A percentile compares a stretch with the other conserved stretches of the same genome.
These are phyloP conservation scores for Urechis unicinctus DNA, from an alignment of 2,888 invertebrate species.

Conservation along the genomic window DNA sequence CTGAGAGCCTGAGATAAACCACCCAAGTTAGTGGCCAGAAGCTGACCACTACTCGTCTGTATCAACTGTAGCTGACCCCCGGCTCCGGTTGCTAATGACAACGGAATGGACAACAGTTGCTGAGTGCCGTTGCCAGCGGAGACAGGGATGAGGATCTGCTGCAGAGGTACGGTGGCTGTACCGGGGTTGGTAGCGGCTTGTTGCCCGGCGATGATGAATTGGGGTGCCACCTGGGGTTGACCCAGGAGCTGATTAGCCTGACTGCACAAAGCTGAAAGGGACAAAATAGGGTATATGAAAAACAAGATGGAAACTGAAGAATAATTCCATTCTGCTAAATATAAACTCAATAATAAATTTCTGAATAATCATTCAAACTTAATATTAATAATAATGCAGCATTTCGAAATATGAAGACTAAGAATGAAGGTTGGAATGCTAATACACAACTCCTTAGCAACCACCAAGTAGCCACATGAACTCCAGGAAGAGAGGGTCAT, in stretches of 20 bases:
- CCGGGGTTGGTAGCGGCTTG: not conserved
- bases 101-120: slow-evolving; percentile 90
- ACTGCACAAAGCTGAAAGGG: slow-evolving; percentile 5
- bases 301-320: too few relatives aligned
- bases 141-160: slow-evolving; percentile 86
- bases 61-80: slow-evolving; percentile 56
- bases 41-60: slow-evolving; percentile 77
- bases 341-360: too few relatives aligned
- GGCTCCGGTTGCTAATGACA: slow-evolving; percentile 54
- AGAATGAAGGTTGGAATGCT: too few relatives aligned
- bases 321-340: too few relatives aligned
- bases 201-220: slow-evolving; percentile 43
- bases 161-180: slow-evolving; percentile 26
- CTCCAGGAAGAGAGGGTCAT: too few relatives aligned
- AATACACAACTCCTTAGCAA: too few relatives aligned
- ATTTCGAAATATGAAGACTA: too few relatives aligned
- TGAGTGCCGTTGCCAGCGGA: slow-evolving; percentile 92
- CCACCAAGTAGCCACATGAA: too few relatives aligned
- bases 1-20: slow-evolving; percentile 55
- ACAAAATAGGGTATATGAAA: not conserved
- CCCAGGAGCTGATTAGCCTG: slow-evolving; percentile 13
- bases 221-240: slow-evolving; percentile 46
- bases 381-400: too few relatives aligned
- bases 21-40: slow-evolving; percentile 75
- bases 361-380: too few relatives aligned